Percentiles rank a stretch among this genome's conserved stretches.
phyloP scores from a whole-genome alignment of 1,140 invertebrate genomes.

The Leptestheria dahalacensis region DNA sequence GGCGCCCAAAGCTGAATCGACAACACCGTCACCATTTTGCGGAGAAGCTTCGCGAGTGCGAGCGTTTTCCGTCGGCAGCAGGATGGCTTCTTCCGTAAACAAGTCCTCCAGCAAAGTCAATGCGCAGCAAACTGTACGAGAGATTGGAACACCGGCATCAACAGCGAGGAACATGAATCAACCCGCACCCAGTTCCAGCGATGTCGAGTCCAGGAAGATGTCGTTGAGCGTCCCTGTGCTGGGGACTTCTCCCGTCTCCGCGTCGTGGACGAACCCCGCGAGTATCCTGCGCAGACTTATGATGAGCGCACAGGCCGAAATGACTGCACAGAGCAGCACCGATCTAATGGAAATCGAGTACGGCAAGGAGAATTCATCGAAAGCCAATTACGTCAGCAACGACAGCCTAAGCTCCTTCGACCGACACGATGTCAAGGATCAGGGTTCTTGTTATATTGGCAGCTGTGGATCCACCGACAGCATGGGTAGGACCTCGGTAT shows the following conservation, averaged over 20 bases:
- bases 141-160: background rate
- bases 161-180: conserved; percentile 1
- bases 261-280: conserved; percentile 17
- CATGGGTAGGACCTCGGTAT: conserved; percentile 1
- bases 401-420: conserved; percentile 3
- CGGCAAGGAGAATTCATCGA: background rate
- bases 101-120: conserved; percentile 20
- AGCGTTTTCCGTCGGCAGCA: conserved; percentile 51
- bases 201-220: conserved; percentile 26
- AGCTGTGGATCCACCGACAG: conserved; percentile 10
- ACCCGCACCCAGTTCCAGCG: background rate
- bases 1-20: background rate
- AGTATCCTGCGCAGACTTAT: conserved; percentile 10
- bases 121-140: background rate
- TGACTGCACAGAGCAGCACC: conserved; percentile 10
- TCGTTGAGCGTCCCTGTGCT: conserved; percentile 41
- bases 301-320: background rate
- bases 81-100: conserved; percentile 3
- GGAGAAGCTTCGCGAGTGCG: conserved; percentile 33
- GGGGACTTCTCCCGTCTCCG: conserved; percentile 16
- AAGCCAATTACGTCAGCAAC: conserved; percentile 4
- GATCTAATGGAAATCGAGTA: conserved; percentile 24
- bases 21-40: conserved; percentile 11
- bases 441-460: background rate
- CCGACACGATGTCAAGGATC: conserved; percentile 2